Evolutionary conservation across 2,113 vertebrate species (phyloP).

Genomic region (Dasypus novemcinctus): DNA sequence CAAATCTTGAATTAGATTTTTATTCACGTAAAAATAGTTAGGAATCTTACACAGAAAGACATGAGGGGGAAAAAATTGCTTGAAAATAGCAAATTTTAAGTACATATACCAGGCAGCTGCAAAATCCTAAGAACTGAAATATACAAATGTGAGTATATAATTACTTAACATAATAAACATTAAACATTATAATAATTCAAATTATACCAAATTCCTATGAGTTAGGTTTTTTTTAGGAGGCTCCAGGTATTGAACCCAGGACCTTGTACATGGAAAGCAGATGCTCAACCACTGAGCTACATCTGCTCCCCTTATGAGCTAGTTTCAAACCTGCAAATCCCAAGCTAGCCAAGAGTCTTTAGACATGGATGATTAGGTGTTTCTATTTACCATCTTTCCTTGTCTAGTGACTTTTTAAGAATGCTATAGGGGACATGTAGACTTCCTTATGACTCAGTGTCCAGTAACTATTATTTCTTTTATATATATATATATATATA

Average conservation of each 20-base stretch:
- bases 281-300: no score
- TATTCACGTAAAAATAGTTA: background rate
- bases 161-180: background rate
- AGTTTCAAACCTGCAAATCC: background rate
- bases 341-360: background rate
- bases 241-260: no score
- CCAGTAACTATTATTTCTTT: background rate
- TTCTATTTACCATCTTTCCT: background rate
- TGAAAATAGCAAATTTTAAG: background rate
- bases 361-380: background rate
- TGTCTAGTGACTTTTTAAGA: background rate
- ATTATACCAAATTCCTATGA: background rate
- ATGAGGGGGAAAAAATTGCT: slow-evolving; percentile 2
- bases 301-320: no score
- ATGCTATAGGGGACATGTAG: background rate
- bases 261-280: no score
- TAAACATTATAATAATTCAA: background rate
- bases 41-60: background rate
- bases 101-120: background rate
- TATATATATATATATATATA: no score
- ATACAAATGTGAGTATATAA: background rate
- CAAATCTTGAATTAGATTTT: background rate
- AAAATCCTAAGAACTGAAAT: background rate
- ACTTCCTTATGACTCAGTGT: background rate
- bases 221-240: no score